These are phyloP conservation scores for Bufo bufo DNA, from an alignment of 2,113 vertebrate genomes.

Conservation along the genomic window DNA sequence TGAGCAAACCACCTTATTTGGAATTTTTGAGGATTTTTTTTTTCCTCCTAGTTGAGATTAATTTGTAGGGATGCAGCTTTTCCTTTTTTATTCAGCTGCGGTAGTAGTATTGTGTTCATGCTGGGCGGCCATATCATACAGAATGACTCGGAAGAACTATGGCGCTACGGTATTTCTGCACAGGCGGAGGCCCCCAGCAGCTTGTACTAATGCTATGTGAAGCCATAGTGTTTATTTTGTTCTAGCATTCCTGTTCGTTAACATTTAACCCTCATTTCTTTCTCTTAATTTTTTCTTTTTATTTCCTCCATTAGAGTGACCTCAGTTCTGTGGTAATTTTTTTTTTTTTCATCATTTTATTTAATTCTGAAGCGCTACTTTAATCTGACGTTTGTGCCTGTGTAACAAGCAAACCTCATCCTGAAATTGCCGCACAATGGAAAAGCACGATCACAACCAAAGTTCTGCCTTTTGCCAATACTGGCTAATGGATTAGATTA, in stretches of 20 bases:
- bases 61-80: neutral
- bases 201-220: conserved; percentile 77
- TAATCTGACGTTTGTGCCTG: conserved; percentile 71
- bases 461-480: conserved; percentile 60
- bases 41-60: too few species aligned
- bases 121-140: neutral
- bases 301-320: conserved; percentile 98
- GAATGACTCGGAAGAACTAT: neutral
- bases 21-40: too few species aligned
- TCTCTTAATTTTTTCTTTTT: conserved; percentile 94
- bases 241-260: conserved; percentile 81
- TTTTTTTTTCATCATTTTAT: conserved; percentile 75
- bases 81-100: neutral
- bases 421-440: conserved; percentile 73
- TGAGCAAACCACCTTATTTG: too few species aligned
- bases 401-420: conserved; percentile 71
- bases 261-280: conserved; percentile 94
- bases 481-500: neutral
- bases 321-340: conserved; percentile 99
- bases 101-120: too few species aligned
- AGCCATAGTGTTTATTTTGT: conserved; percentile 71
- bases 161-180: too few species aligned
- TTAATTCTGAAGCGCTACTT: conserved; percentile 84
- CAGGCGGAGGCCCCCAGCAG: conserved; percentile 58
- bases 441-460: conserved; percentile 74